Percentiles rank a stretch among this genome's conserved stretches.
These are phyloP conservation scores for Sparus aurata DNA, from an alignment of 2,797 vertebrate genomes.

Conservation along the genomic window DNA sequence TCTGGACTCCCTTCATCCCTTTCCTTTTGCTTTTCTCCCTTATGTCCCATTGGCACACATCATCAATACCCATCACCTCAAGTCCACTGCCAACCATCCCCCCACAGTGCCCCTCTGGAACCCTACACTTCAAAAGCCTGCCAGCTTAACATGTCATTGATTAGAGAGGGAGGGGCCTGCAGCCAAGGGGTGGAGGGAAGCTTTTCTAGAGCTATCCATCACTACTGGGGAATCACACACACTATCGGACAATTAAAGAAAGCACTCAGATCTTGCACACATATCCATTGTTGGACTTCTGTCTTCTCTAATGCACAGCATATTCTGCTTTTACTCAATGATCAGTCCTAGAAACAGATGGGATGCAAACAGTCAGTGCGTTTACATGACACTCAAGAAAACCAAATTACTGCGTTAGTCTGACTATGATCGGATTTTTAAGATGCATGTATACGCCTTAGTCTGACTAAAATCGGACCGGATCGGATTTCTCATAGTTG, in stretches of 20 bases:
- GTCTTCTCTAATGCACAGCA: constrained; percentile 16
- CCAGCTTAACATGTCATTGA: constrained; percentile 83
- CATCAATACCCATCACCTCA: constrained; percentile 82
- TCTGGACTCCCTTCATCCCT: constrained; percentile 55
- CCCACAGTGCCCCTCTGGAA: constrained; percentile 64
- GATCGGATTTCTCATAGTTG: no score
- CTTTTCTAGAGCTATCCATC: constrained; percentile 53
- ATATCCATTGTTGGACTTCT: constrained; percentile 29
- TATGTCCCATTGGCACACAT: constrained; percentile 76
- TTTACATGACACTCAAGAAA: no score
- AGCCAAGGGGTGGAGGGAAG: constrained; percentile 38
- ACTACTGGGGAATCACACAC: constrained; percentile 54
- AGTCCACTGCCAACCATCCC: constrained; percentile 56
- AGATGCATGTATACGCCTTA: no score
- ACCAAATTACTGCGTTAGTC: no score
- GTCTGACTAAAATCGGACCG: no score
- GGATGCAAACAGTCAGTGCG: constrained; percentile 59
- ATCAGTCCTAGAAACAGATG: constrained; percentile 33
- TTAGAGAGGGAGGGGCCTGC: constrained; percentile 68
- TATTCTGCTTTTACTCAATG: constrained; percentile 35
- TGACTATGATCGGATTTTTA: no score
- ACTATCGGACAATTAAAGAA: constrained; percentile 51
- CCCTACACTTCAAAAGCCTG: constrained; percentile 77
- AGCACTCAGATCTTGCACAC: constrained; percentile 31
- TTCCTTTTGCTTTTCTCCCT: constrained; percentile 58